Evolutionary conservation across 2,888 invertebrate genomes (phyloP).

Genomic region (Scaptomyza cyrtandrae): DNA sequence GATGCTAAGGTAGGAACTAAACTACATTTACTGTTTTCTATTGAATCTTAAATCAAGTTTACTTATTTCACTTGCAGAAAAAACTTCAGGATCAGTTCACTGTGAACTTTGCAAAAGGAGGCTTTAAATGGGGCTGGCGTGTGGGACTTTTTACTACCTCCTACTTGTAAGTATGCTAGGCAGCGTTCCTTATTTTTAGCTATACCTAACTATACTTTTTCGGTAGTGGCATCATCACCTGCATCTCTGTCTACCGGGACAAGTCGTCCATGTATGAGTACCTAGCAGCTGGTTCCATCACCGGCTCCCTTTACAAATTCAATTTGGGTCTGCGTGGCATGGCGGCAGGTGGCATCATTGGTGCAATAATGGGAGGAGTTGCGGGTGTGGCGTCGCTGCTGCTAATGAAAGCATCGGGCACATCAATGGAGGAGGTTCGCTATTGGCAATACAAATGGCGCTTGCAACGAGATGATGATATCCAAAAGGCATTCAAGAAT

Average conservation of each 20-base stretch:
- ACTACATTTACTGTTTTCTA: fast-evolving
- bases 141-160: conserved; percentile 88
- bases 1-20: conserved; percentile 87
- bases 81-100: conserved; percentile 89
- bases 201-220: background rate
- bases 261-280: conserved; percentile 89
- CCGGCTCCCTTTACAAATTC: conserved; percentile 88
- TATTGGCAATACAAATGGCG: conserved; percentile 86
- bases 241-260: conserved; percentile 88
- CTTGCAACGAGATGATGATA: conserved; percentile 80
- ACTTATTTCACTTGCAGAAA: conserved; percentile 85
- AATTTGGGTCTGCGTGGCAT: conserved; percentile 89
- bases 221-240: conserved; percentile 87
- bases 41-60: no score
- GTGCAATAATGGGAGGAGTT: conserved; percentile 87
- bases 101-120: conserved; percentile 89
- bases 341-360: conserved; percentile 88
- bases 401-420: conserved; percentile 86
- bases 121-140: conserved; percentile 89
- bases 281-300: conserved; percentile 87
- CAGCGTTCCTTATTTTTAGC: background rate
- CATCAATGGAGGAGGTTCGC: conserved; percentile 88
- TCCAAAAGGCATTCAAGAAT: conserved; percentile 78
- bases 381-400: conserved; percentile 86
- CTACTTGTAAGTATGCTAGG: conserved; percentile 87